phyloP scores from a whole-genome alignment of 2,888 invertebrate species.

The Eretmocerus hayati region DNA sequence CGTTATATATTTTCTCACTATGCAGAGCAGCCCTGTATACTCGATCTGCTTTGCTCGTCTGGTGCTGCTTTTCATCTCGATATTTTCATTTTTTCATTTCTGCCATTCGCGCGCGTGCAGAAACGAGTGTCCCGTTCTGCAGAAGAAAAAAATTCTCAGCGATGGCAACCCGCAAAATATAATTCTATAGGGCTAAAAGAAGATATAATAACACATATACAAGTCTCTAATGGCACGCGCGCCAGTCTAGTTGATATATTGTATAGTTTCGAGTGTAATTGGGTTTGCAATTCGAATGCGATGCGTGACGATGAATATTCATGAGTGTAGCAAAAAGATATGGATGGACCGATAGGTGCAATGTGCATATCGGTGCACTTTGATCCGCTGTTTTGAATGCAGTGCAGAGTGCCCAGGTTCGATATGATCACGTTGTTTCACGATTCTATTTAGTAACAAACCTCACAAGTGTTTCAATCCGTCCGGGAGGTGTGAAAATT shows the following conservation, averaged over 20 bases:
- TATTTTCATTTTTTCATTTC: neutral
- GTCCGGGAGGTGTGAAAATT: no score
- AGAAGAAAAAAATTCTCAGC: neutral
- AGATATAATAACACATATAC: no score
- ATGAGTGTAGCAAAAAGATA: constrained; percentile 8
- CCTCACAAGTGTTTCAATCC: no score
- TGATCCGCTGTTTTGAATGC: no score
- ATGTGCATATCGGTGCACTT: constrained; percentile 2
- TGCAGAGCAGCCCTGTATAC: no score
- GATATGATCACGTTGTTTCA: no score
- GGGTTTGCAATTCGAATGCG: constrained; percentile 9
- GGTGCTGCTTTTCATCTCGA: neutral
- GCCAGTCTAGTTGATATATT: no score
- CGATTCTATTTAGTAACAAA: no score
- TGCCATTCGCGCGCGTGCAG: neutral
- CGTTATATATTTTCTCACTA: constrained; percentile 3
- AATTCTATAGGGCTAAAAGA: no score
- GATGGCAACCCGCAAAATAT: neutral
- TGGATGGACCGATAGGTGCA: constrained; percentile 10
- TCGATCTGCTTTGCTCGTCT: neutral
- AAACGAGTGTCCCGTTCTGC: constrained; percentile 1
- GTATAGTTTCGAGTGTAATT: no score
- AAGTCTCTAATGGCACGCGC: no score
- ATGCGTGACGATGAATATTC: constrained; percentile 11
- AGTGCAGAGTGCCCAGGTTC: no score